Evolutionary conservation across 1,140 invertebrate genomes (phyloP), one percentile per base, ranked within the genome.

Genomic region (Schmidtea mediterranea): DNA sequence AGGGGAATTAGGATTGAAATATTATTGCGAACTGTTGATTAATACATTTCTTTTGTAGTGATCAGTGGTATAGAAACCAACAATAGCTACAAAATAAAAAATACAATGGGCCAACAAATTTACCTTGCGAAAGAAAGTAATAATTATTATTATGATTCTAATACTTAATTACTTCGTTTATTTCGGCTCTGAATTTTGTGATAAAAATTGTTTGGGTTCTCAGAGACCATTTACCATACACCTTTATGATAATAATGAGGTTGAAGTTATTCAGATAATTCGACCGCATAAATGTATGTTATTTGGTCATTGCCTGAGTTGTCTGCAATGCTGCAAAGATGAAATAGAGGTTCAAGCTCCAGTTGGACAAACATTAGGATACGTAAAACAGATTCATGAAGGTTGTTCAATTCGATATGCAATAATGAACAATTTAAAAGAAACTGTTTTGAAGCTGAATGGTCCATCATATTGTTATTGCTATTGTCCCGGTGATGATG

Each of bases 181-280:
- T n/a, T n/a, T n/a, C n/a, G n/a, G n/a, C n/a, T 32, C 26, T 6
- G 26, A 32, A 32, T 32, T 32, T 32, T 41, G 40, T 12, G 3
- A 3, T 5, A 47, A 55, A 18, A 24, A 52, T n/a, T 58, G 54
- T 32, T 56, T 26, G 13, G 58, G 58, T 1, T 36, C 49, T 10
- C 16, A 37, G 12, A 38, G 58, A 18, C 15, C 38, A n/a, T 58
- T 59, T 46, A 51, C 49, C n/a, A 59, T 58, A 36, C 18, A 16
- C 8, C 18, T 58, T 46, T 15, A 51, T 2, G 55, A 58, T 43
- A 50, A 40, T 51, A 15, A 51, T 10, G 43, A 49, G 8, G 43
- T 48, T 8, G 59, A 61, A 37, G 52, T 48, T 16, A 36, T 52
- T 5, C 23, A 41, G 19, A 39, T 52, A 5, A 26, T 19, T 18